Conservation (phyloP, 35 echinoderm and acorn worm genomes). For the Stichopus chloronotus region DNA sequence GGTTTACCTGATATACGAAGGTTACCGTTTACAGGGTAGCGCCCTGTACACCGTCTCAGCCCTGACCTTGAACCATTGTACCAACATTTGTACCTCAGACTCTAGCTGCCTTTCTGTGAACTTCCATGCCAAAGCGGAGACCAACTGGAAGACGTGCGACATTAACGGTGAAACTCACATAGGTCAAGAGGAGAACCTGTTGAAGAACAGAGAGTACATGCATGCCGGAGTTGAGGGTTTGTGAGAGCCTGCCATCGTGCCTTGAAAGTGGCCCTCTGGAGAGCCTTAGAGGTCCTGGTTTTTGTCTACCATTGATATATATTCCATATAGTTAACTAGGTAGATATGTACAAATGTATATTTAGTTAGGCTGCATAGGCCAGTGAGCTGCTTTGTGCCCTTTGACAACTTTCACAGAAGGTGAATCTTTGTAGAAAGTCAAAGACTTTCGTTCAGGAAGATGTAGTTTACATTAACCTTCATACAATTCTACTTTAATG, state of each 20-base stretch:
- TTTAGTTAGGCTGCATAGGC: too few species aligned
- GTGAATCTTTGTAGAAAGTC: too few species aligned
- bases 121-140: background rate
- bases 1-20: conserved; percentile 1
- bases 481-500: too few species aligned
- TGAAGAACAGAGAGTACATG: conserved; percentile 18
- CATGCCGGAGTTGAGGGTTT: conserved; percentile 17
- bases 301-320: too few species aligned
- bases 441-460: too few species aligned
- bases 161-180: conserved; percentile 21
- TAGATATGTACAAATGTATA: too few species aligned
- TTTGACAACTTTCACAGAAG: too few species aligned
- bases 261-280: too few species aligned
- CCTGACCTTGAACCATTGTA: conserved; percentile 33
- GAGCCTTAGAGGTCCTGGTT: too few species aligned
- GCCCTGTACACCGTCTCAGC: conserved; percentile 10
- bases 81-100: conserved; percentile 25
- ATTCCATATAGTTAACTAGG: too few species aligned
- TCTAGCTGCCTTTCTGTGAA: conserved; percentile 4
- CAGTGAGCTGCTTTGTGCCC: too few species aligned
- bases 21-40: conserved; percentile 4
- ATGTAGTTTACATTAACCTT: too few species aligned
- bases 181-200: background rate
- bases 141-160: conserved; percentile 2
- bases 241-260: background rate